phyloP scores from a whole-genome alignment of 1,140 invertebrate genomes.

The Drosophila biarmipes region DNA sequence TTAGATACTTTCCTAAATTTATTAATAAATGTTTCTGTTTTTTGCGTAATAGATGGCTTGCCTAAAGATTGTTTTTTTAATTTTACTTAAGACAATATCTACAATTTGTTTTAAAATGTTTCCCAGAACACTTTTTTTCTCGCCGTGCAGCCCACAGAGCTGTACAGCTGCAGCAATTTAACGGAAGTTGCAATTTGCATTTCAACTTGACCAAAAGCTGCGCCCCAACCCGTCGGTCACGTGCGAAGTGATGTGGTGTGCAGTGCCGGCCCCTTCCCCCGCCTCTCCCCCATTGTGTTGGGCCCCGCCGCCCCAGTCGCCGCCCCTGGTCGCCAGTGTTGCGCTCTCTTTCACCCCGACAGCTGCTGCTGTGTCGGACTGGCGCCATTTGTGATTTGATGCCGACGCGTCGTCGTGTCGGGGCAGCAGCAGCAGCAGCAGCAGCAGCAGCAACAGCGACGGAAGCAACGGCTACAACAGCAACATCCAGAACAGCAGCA shows the following conservation, averaged over 20 bases:
- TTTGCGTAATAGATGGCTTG: too few relatives aligned
- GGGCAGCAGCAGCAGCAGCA: conserved; percentile 16
- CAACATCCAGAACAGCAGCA: conserved; percentile 1
- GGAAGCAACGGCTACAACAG: conserved; percentile 8
- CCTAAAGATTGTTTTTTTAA: too few relatives aligned
- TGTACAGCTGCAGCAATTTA: conserved; percentile 63
- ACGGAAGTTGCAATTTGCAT: conserved; percentile 81
- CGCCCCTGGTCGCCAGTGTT: not conserved
- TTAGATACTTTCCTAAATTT: too few relatives aligned
- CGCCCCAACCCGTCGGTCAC: conserved; percentile 50
- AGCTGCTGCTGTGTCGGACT: conserved; percentile 44
- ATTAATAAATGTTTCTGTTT: too few relatives aligned
- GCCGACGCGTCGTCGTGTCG: conserved; percentile 50
- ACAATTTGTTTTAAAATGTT: too few relatives aligned
- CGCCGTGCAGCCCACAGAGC: conserved; percentile 9
- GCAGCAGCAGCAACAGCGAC: conserved; percentile 1
- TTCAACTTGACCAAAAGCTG: conserved; percentile 75
- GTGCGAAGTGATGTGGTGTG: conserved; percentile 47
- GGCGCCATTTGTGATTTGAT: conserved; percentile 76
- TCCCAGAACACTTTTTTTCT: not conserved
- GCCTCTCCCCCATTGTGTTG: not conserved
- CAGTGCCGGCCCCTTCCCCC: conserved; percentile 7
- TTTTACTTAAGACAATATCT: too few relatives aligned
- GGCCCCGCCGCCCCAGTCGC: not conserved
- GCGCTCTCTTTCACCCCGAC: conserved; percentile 1